Evolutionary conservation across 1,140 invertebrate genomes (phyloP).

Genomic region (Ganaspis sp.): DNA sequence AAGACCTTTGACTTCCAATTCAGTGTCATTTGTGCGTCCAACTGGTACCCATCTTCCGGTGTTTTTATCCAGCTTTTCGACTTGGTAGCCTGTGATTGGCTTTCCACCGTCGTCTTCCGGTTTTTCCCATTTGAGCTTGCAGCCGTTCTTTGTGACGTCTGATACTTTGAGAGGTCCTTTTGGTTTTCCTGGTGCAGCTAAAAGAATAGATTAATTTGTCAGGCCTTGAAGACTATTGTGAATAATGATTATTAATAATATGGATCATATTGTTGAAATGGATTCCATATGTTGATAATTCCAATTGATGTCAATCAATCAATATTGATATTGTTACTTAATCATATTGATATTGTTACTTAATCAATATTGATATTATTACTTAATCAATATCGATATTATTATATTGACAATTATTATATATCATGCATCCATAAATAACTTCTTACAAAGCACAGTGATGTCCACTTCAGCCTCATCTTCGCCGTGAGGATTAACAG

Average conservation of each 20-base stretch:
- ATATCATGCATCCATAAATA: too few relatives aligned
- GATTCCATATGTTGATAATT: too few relatives aligned
- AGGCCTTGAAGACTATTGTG: too few relatives aligned
- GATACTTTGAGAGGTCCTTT: conserved; percentile 94
- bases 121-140: conserved; percentile 97
- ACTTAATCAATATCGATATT: too few relatives aligned
- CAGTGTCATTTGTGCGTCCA: conserved; percentile 89
- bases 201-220: conserved; percentile 15
- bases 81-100: conserved; percentile 95
- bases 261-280: too few relatives aligned
- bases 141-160: conserved; percentile 94
- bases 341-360: too few relatives aligned
- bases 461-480: conserved; percentile 96
- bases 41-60: conserved; percentile 96
- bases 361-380: too few relatives aligned
- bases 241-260: too few relatives aligned
- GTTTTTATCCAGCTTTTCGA: conserved; percentile 96
- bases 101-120: conserved; percentile 99
- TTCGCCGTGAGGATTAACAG: conserved; percentile 93
- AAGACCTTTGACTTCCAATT: conserved; percentile 94
- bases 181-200: conserved; percentile 87
- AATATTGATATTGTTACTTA: too few relatives aligned
- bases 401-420: too few relatives aligned
- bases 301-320: too few relatives aligned
- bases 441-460: conserved; percentile 88